These are phyloP conservation scores for Megathymus violae DNA, from an alignment of 1,140 invertebrate species.

Conservation along the genomic window DNA sequence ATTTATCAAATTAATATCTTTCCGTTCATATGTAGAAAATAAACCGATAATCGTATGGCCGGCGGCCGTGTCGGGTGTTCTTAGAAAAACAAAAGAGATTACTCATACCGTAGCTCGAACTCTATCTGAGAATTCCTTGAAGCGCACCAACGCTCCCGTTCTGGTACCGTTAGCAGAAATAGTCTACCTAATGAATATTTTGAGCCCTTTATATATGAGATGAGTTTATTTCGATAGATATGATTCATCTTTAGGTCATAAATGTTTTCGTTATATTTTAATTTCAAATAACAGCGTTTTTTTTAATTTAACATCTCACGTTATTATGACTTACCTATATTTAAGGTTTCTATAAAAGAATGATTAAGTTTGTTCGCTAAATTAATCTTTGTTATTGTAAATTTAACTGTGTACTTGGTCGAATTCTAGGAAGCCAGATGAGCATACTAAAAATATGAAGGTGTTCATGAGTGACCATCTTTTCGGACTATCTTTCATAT, in stretches of 20 bases:
- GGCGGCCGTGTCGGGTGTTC: conserved; percentile 56
- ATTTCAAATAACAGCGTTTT: too few relatives aligned
- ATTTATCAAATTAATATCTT: neutral
- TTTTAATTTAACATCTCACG: too few relatives aligned
- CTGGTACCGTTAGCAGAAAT: conserved; percentile 62
- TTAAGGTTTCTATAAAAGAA: too few relatives aligned
- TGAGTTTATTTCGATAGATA: neutral
- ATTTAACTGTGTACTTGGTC: too few relatives aligned
- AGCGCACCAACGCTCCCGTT: conserved; percentile 57
- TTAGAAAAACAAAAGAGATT: conserved; percentile 83
- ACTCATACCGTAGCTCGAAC: conserved; percentile 79
- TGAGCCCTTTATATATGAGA: conserved; percentile 14
- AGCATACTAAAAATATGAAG: too few relatives aligned
- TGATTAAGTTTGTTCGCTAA: too few relatives aligned
- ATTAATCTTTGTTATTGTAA: too few relatives aligned
- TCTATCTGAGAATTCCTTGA: conserved; percentile 79
- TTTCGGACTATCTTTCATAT: too few relatives aligned
- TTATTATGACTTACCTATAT: too few relatives aligned
- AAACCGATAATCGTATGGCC: conserved; percentile 65
- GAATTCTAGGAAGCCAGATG: too few relatives aligned
- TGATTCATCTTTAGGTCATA: neutral
- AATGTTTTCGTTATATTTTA: too few relatives aligned
- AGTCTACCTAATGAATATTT: conserved; percentile 16
- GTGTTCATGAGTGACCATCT: too few relatives aligned
- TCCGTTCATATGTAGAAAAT: conserved; percentile 42